Base-by-base conservation (phyloP, 1,140 invertebrate genomes). In the Cyclargus thomasi region DNA sequence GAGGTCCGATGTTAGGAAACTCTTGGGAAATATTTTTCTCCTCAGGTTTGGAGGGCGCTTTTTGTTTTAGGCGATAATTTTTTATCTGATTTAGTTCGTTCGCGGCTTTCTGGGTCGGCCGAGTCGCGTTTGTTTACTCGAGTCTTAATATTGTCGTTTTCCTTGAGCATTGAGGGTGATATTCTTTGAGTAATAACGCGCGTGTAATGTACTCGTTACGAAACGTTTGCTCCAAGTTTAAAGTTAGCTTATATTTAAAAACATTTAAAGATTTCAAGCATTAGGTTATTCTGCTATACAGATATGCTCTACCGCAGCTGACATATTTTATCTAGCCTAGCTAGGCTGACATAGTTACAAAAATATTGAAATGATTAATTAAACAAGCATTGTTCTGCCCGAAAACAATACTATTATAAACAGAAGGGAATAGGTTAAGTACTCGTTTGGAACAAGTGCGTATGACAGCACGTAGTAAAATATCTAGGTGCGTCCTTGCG, bases 1-100 rank as follows among this genome's bases (percentile, higher is more conserved):
- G 86, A 87, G 76, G 70, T 65, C 64, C 71, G 71, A 81, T 74
- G 77, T 87, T 88, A 79, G 85, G 87, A 90, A 90, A 90, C 82
- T 81, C 72, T 88, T 90, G 80, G 87, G 85, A 88, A 90, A 90
- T 80, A 83, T 86, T 89, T 88, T 90, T 90, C 84, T 88, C 83
- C 83, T 86, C 86, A 79, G 84, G 71, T 69, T 70, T 75, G 87
- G 87, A 90, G 87, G 87, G 87, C 86, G 77, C 79, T 87, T 87
- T 88, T 90, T 86, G 67, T 70, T 81, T 81, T 88, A 74, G 70
- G 65, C 76, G 73, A 81, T 75, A 78, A 82, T 72, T 75, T 72
- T 74, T 83, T 77, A 77, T 82, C 69, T 75, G 77, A 74, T 74
- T 74, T 68, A 20, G 57, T 75, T 74, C 81, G 67, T 82, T 82